Evolutionary conservation across 35 echinoderm and acorn worm species (phyloP).

Genomic region (Amphiura filiformis): DNA sequence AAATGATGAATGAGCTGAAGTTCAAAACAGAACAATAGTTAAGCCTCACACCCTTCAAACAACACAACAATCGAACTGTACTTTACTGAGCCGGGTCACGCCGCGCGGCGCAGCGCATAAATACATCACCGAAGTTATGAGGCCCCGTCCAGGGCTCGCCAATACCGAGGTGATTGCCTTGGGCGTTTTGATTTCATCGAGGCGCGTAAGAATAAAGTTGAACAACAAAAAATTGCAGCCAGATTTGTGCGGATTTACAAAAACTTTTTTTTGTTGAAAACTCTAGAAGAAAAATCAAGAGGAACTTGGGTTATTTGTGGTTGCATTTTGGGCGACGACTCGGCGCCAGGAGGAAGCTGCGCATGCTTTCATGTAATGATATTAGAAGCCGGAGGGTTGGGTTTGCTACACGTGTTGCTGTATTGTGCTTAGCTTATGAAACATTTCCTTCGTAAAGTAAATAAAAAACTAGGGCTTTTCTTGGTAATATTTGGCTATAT

Average conservation of each 20-base stretch:
- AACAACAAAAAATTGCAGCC: background rate
- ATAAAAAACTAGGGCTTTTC: no score
- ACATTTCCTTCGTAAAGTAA: background rate
- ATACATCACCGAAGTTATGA: background rate
- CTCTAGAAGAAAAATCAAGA: background rate
- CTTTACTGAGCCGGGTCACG: background rate
- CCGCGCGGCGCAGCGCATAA: background rate
- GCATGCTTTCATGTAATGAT: background rate
- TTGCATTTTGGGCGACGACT: background rate
- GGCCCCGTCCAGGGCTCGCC: background rate
- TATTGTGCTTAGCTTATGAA: background rate
- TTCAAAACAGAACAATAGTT: background rate
- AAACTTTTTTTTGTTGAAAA: no score
- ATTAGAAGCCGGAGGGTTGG: background rate
- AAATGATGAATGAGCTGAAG: background rate
- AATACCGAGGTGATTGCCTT: background rate
- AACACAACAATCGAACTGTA: background rate
- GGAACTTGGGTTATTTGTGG: background rate
- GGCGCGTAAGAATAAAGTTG: background rate
- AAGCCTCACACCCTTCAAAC: background rate
- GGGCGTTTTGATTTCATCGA: background rate
- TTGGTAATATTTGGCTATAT: no score
- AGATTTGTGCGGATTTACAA: slow-evolving; percentile 7
- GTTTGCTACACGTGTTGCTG: background rate
- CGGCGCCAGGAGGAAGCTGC: background rate